phyloP scores from a whole-genome alignment of 2,113 vertebrate species.

The Casuarius casuarius region DNA sequence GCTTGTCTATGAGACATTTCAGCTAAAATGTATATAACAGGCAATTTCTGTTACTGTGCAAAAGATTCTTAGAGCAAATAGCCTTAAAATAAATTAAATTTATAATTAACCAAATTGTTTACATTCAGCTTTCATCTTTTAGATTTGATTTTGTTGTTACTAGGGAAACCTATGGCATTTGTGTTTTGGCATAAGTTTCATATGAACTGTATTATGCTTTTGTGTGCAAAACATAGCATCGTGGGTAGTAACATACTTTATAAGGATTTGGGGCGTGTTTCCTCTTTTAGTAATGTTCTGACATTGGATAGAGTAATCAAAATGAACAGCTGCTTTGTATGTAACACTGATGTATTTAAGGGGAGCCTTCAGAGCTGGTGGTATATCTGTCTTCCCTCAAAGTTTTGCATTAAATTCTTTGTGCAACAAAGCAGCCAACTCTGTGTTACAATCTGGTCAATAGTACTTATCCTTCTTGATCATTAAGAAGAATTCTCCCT shows the following conservation, averaged over 20 bases:
- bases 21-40: background rate
- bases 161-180: background rate
- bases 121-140: background rate
- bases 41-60: background rate
- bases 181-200: background rate
- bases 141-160: background rate
- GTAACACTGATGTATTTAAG: background rate
- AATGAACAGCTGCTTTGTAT: background rate
- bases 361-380: background rate
- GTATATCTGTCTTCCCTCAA: background rate
- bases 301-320: background rate
- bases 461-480: background rate
- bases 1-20: background rate
- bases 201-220: background rate
- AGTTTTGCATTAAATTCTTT: background rate
- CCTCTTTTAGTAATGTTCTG: background rate
- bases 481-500: background rate
- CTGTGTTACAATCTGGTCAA: background rate
- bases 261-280: background rate
- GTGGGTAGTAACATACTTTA: background rate
- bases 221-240: background rate
- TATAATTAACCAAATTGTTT: constrained; percentile 41
- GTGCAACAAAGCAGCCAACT: background rate
- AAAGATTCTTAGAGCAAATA: background rate
- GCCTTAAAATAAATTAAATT: background rate